Evolutionary conservation across 2,888 invertebrate species (phyloP).

Genomic region (Catocala sponsa): DNA sequence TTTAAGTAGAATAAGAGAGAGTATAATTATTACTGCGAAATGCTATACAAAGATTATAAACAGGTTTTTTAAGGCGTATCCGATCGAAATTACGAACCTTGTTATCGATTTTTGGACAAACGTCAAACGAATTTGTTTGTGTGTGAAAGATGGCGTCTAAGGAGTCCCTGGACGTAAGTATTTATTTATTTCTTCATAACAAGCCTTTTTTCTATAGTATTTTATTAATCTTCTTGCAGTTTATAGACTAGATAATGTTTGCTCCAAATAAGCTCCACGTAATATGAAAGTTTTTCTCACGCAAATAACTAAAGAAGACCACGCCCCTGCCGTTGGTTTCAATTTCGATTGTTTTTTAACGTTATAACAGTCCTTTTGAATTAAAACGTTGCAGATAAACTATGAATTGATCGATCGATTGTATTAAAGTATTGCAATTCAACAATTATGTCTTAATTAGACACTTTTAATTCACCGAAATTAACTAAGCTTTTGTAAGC

Average conservation of each 20-base stretch:
- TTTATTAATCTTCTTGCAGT: constrained; percentile 21
- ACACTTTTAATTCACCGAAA: constrained; percentile 34
- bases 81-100: constrained; percentile 58
- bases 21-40: too few species aligned
- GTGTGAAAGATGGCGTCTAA: constrained; percentile 87
- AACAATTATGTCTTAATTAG: constrained; percentile 17
- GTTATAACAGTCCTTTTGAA: constrained; percentile 39
- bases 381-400: constrained; percentile 21
- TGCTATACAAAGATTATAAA: not conserved
- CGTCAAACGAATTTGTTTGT: constrained; percentile 78
- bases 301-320: constrained; percentile 58
- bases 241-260: constrained; percentile 22
- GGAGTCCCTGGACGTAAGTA: constrained; percentile 86
- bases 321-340: constrained; percentile 66
- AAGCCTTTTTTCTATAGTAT: constrained; percentile 11
- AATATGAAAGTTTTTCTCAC: constrained; percentile 7
- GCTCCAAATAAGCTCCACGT: constrained; percentile 11
- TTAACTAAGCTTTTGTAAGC: too few species aligned
- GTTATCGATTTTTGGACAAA: constrained; percentile 73
- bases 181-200: constrained; percentile 54
- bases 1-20: too few species aligned
- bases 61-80: constrained; percentile 45
- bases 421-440: constrained; percentile 5
- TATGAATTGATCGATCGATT: not conserved
- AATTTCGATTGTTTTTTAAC: constrained; percentile 40